phyloP scores from a whole-genome alignment of 2,113 vertebrate species.

The Noctilio leporinus region DNA sequence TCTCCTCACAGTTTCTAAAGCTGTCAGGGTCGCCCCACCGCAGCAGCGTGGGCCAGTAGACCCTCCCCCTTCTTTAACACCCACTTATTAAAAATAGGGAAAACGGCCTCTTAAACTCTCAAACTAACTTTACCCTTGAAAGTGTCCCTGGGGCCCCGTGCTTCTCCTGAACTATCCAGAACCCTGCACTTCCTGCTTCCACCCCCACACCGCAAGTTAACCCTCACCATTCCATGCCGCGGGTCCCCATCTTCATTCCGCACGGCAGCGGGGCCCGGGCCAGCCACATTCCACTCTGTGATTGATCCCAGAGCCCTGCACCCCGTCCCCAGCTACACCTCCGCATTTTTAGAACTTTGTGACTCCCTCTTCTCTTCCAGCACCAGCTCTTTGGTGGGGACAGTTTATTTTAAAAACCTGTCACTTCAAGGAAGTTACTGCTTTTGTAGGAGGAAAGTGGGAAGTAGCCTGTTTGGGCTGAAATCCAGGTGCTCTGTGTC shows the following conservation, averaged over 20 bases:
- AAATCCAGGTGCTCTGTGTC: neutral
- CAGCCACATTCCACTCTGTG: neutral
- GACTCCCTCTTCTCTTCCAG: neutral
- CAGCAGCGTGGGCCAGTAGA: fast-evolving
- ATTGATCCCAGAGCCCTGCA: too few relatives aligned
- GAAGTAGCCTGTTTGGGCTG: neutral
- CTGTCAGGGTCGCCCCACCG: neutral
- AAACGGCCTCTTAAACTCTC: neutral
- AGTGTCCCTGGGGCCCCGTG: fast-evolving
- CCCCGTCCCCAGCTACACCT: neutral
- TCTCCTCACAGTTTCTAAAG: fast-evolving
- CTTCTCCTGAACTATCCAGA: neutral
- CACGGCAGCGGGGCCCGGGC: fast-evolving
- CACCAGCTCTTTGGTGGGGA: neutral
- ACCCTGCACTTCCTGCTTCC: neutral
- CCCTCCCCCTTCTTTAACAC: neutral
- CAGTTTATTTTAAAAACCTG: neutral
- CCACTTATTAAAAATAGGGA: neutral
- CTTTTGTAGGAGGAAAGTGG: neutral
- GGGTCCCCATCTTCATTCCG: too few relatives aligned
- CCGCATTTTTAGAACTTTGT: too few relatives aligned
- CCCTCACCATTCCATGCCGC: too few relatives aligned
- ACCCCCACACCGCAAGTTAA: fast-evolving
- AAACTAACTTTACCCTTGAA: neutral
- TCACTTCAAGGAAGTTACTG: neutral